Evolutionary conservation across 2,888 invertebrate species (phyloP).

Genomic region (Drosophila ustulata): DNA sequence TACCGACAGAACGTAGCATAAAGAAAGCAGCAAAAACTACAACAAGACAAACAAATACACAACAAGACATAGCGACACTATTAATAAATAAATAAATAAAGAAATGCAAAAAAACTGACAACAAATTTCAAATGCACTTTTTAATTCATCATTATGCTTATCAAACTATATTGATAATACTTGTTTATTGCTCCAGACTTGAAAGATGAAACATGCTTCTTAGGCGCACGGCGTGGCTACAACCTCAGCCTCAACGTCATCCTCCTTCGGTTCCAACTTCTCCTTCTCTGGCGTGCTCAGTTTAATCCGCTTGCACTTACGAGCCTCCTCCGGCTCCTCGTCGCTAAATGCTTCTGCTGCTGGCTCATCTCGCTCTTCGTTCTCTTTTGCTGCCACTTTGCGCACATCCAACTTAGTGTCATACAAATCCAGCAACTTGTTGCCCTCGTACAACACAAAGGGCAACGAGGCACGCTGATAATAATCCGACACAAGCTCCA

Average conservation of each 20-base stretch:
- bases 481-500: slow-evolving; percentile 92
- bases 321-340: slow-evolving; percentile 55
- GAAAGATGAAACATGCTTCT: not conserved
- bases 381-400: not conserved
- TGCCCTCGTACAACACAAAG: slow-evolving; percentile 92
- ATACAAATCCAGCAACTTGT: slow-evolving; percentile 89
- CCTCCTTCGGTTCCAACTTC: slow-evolving; percentile 6
- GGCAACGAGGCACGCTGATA: slow-evolving; percentile 93
- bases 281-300: slow-evolving; percentile 39
- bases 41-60: slow-evolving; percentile 44
- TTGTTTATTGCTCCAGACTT: not conserved
- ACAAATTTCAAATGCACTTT: slow-evolving; percentile 26
- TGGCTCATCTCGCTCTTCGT: not conserved
- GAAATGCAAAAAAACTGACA: slow-evolving; percentile 58
- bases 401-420: slow-evolving; percentile 78
- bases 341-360: slow-evolving; percentile 44
- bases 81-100: slow-evolving; percentile 71
- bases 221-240: slow-evolving; percentile 52
- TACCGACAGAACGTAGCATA: slow-evolving; percentile 37
- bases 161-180: slow-evolving; percentile 40
- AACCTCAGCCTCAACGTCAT: slow-evolving; percentile 36
- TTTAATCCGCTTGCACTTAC: slow-evolving; percentile 59
- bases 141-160: slow-evolving; percentile 30
- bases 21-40: slow-evolving; percentile 34
- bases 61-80: slow-evolving; percentile 75